Evolutionary conservation across 2,113 vertebrate species (phyloP).

Genomic region (Aspidoscelis tigris): DNA sequence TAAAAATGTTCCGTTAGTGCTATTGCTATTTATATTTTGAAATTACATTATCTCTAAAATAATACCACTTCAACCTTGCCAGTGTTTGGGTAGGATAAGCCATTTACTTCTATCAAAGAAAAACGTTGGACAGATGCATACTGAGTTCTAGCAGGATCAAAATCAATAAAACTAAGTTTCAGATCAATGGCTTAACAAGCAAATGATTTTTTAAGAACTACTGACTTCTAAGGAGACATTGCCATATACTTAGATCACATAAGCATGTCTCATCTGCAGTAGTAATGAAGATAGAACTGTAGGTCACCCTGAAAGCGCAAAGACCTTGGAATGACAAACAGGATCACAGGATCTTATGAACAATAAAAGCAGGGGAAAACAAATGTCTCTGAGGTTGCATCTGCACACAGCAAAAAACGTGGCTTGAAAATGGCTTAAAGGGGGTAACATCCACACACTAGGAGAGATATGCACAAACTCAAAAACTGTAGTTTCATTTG

Average conservation of each 20-base stretch:
- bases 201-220: conserved; percentile 29
- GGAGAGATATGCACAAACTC: too few relatives aligned
- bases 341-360: not conserved
- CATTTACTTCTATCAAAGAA: not conserved
- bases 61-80: not conserved
- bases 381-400: too few relatives aligned
- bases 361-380: not conserved
- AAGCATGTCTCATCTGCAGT: not conserved
- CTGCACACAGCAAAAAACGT: too few relatives aligned
- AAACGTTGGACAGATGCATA: not conserved
- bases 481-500: too few relatives aligned
- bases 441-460: too few relatives aligned
- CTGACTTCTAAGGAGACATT: conserved; percentile 13
- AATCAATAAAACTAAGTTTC: conserved; percentile 16
- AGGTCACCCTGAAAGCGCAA: not conserved
- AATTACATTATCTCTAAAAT: not conserved
- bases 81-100: not conserved
- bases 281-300: conserved; percentile 23
- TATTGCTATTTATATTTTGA: not conserved
- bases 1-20: not conserved
- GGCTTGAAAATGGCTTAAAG: too few relatives aligned
- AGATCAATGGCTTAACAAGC: conserved; percentile 7
- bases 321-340: not conserved
- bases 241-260: conserved; percentile 3
- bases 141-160: not conserved